Conservation (phyloP, 2,797 vertebrate genomes). For the Dermochelys coriacea region DNA sequence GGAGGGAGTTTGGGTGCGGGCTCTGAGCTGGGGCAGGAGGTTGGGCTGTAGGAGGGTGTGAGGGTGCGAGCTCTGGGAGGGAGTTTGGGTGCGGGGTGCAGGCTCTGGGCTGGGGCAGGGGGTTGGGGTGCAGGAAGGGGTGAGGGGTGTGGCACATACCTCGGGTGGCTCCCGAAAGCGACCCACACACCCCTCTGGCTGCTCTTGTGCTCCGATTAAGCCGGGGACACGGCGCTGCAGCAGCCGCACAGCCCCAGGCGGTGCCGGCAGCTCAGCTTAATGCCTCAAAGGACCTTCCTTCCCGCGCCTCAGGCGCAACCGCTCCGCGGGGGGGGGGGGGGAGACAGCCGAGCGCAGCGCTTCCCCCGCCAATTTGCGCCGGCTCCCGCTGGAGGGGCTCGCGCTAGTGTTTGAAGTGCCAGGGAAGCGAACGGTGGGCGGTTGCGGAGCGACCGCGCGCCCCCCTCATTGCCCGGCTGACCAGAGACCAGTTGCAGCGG, state of each 20-base stretch:
- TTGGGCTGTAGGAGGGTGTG: no score
- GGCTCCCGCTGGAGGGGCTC: not conserved
- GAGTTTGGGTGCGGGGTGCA: no score
- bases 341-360: not conserved
- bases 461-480: not conserved
- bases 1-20: no score
- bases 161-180: no score
- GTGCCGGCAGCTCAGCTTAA: not conserved
- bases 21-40: no score
- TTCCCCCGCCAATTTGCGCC: not conserved
- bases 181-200: not conserved
- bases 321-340: no score
- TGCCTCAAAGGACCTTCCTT: accelerated
- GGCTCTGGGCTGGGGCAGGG: no score
- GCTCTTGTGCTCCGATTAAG: not conserved
- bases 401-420: not conserved
- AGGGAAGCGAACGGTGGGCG: not conserved
- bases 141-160: no score
- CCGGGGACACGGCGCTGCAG: not conserved
- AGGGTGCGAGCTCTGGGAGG: no score
- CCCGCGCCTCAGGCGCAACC: not conserved
- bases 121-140: no score
- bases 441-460: no score
- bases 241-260: not conserved
- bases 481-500: not conserved